Base-by-base conservation (phyloP, 2,113 vertebrate genomes). In the Furnarius figulus region DNA sequence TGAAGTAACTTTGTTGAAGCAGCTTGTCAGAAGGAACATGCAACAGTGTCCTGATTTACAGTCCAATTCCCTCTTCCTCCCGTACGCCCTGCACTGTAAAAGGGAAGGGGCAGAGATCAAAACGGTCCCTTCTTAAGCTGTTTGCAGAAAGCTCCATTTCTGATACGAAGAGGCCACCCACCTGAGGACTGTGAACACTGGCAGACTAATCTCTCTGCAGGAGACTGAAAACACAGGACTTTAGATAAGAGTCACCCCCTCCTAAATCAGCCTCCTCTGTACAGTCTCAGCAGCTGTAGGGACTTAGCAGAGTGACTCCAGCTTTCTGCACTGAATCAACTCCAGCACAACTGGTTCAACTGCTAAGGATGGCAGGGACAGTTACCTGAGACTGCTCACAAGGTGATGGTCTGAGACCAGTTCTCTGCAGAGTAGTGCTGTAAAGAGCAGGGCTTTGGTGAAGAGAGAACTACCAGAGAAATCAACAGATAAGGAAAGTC, bases 1-100 rank as follows among this genome's bases (percentile, higher is more conserved):
- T 5, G 31, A 89, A 88, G 37, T 52, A 80, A 63, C 35, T 83
- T 70, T 37, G 42, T 47, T 49, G 86, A 79, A 92, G 86, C 56
- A 80, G 58, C n/a, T 52, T 75, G 67, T 78, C 90, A 70, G 90
- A 66, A 81, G 44, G 15, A 75, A 87, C 78, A 80, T 87, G 71
- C 90, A 46, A 82, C 8, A 91, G 83, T 85, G 59, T 77, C 80
- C 87, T 87, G 95, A 79, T 87, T 83, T 93, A 90, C 58, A 90
- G 92, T 37, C 52, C 58, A 78, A 31, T 46, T 81, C 85, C 86
- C 44, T 82, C 55, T 31, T 33, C 61, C 46, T 62, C 33, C 53
- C 4, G 2, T 16, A 18, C 0, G 12, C 27, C n/a, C 55, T 56
- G 42, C 47, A 75, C 53, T 46, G 20, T 1, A 21, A 78, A 84